Percentiles rank a stretch among this genome's conserved stretches.
Evolutionary conservation across 2,797 vertebrate species (phyloP).

Genomic region (Notamacropus eugenii): DNA sequence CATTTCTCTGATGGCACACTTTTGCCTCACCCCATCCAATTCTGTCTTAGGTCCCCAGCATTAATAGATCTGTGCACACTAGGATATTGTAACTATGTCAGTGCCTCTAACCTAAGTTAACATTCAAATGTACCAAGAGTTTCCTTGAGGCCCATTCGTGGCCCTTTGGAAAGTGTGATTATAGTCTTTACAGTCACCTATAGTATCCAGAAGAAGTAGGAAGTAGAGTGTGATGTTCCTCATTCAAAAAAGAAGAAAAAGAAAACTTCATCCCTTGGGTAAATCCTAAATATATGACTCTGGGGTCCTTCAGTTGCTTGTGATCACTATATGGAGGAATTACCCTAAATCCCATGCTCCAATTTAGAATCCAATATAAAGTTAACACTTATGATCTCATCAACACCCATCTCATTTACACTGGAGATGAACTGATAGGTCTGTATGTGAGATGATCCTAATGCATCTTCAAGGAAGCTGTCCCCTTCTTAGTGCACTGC

Average conservation of each 20-base stretch:
- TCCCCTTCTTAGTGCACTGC: background rate
- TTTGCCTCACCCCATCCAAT: background rate
- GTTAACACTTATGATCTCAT: background rate
- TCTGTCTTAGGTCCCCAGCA: background rate
- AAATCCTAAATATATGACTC: background rate
- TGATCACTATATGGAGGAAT: conserved; percentile 5
- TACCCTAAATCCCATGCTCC: conserved; percentile 10
- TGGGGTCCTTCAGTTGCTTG: background rate
- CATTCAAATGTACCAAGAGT: background rate
- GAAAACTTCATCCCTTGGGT: background rate
- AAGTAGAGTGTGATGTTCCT: background rate
- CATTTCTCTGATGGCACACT: no score
- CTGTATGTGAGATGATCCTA: background rate
- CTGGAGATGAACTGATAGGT: background rate
- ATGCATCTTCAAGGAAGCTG: background rate
- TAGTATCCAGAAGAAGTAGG: background rate
- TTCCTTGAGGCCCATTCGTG: background rate
- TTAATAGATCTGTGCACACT: background rate
- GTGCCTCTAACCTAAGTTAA: background rate
- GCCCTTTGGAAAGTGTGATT: background rate
- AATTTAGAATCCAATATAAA: background rate
- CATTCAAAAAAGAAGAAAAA: background rate
- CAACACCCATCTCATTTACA: background rate
- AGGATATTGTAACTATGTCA: background rate
- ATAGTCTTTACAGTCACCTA: background rate